Conservation (phyloP, 2,888 invertebrate genomes). For the Acleris sparsana region DNA sequence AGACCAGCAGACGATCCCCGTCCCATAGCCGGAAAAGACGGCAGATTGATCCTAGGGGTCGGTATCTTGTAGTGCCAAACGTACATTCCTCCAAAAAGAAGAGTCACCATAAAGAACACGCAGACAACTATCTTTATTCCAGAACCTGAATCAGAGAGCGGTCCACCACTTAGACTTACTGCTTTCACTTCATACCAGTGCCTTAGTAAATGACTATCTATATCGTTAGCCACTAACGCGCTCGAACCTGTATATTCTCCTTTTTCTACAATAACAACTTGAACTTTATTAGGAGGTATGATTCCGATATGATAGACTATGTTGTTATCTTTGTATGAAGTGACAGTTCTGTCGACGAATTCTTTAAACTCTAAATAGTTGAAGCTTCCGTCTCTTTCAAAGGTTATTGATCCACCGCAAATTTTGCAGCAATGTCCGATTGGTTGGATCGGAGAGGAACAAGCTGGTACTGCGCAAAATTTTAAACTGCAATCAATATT, state of each 20-base stretch:
- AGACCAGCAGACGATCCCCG: slow-evolving; percentile 46
- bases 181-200: slow-evolving; percentile 55
- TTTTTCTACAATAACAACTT: slow-evolving; percentile 68
- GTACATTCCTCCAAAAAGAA: slow-evolving; percentile 59
- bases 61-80: slow-evolving; percentile 62
- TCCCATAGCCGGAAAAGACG: slow-evolving; percentile 49
- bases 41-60: slow-evolving; percentile 42
- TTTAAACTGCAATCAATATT: slow-evolving; percentile 63
- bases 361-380: slow-evolving; percentile 57
- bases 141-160: slow-evolving; percentile 57
- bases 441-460: slow-evolving; percentile 66
- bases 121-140: slow-evolving; percentile 64
- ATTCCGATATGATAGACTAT: slow-evolving; percentile 63
- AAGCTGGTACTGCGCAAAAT: slow-evolving; percentile 61
- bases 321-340: slow-evolving; percentile 49
- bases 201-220: slow-evolving; percentile 53
- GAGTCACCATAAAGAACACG: slow-evolving; percentile 63
- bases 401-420: slow-evolving; percentile 65
- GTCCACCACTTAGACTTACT: slow-evolving; percentile 61
- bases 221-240: slow-evolving; percentile 56
- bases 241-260: slow-evolving; percentile 64
- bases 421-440: slow-evolving; percentile 71
- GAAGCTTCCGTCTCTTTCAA: slow-evolving; percentile 59
- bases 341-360: slow-evolving; percentile 52
- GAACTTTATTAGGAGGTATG: slow-evolving; percentile 54